These are phyloP conservation scores for Galerucella calmariensis DNA, from an alignment of 2,888 invertebrate genomes.

Conservation along the genomic window DNA sequence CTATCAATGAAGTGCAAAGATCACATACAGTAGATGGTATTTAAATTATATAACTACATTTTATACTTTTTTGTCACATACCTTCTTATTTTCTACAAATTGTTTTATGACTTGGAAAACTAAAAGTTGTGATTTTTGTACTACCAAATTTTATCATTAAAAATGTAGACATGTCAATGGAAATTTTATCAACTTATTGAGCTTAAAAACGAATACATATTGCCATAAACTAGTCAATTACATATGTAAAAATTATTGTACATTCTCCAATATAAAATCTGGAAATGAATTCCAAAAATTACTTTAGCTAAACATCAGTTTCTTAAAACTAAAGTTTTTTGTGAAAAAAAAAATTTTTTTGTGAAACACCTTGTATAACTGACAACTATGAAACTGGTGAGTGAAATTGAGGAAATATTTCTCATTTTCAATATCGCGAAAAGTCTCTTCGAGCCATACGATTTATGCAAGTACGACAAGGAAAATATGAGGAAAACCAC, in stretches of 20 bases:
- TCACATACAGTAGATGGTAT: not conserved
- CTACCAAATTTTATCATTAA: not conserved
- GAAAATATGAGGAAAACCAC: too few relatives aligned
- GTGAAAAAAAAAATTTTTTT: not conserved
- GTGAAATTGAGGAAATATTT: too few relatives aligned
- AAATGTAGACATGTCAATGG: conserved; percentile 9
- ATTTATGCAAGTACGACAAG: too few relatives aligned
- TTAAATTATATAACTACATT: too few relatives aligned
- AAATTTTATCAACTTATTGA: conserved; percentile 19
- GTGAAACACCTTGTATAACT: not conserved
- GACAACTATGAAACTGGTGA: not conserved
- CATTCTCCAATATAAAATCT: not conserved
- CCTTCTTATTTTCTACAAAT: not conserved
- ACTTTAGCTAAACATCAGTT: not conserved
- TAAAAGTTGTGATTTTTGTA: not conserved
- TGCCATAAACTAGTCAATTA: conserved; percentile 32
- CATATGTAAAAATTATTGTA: conserved; percentile 14
- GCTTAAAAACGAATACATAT: conserved; percentile 16
- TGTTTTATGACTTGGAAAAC: not conserved
- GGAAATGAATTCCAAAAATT: not conserved
- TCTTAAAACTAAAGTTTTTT: not conserved
- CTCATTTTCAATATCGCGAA: too few relatives aligned
- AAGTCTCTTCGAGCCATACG: too few relatives aligned
- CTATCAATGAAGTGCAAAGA: not conserved
- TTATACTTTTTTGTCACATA: not conserved